Percentiles rank a stretch among this genome's conserved stretches.
phyloP scores from a whole-genome alignment of 2,113 vertebrate species.

The Mola mola region DNA sequence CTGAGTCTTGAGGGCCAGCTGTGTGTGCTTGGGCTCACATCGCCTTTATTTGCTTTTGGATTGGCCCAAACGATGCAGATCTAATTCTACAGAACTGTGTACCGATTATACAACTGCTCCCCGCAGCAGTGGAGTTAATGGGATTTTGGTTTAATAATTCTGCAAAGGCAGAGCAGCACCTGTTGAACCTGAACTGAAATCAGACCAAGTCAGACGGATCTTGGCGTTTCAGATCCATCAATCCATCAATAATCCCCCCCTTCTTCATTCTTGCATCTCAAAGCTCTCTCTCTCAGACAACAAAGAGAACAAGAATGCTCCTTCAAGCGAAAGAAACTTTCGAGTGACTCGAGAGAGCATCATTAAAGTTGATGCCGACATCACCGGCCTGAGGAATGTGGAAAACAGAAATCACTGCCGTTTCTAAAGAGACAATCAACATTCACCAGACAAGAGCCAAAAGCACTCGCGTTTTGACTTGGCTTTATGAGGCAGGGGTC shows the following conservation, averaged over 20 bases:
- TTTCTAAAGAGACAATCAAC: conserved; percentile 56
- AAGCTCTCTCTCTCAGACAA: conserved; percentile 55
- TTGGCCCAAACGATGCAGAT: conserved; percentile 82
- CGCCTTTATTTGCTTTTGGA: conserved; percentile 83
- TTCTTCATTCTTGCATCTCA: conserved; percentile 63
- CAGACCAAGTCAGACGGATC: conserved; percentile 24
- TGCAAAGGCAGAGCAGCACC: conserved; percentile 50
- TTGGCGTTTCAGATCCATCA: conserved; percentile 37
- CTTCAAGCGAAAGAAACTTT: conserved; percentile 61
- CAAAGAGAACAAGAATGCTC: conserved; percentile 68
- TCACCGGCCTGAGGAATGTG: conserved; percentile 51
- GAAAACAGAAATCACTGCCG: conserved; percentile 44
- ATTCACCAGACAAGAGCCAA: conserved; percentile 71
- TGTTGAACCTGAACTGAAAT: conserved; percentile 56
- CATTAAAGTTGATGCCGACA: conserved; percentile 57
- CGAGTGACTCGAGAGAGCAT: conserved; percentile 57
- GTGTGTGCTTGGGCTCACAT: conserved; percentile 79
- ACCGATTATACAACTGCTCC: conserved; percentile 58
- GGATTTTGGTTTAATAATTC: conserved; percentile 49
- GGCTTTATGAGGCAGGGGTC: conserved; percentile 63
- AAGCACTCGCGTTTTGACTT: conserved; percentile 83
- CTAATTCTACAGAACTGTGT: conserved; percentile 69
- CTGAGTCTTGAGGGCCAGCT: conserved; percentile 83
- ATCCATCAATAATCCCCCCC: conserved; percentile 39
- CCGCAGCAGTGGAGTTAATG: conserved; percentile 29